phyloP scores from a whole-genome alignment of 2,888 invertebrate genomes.

The Cataglyphis rosenhaueri region DNA sequence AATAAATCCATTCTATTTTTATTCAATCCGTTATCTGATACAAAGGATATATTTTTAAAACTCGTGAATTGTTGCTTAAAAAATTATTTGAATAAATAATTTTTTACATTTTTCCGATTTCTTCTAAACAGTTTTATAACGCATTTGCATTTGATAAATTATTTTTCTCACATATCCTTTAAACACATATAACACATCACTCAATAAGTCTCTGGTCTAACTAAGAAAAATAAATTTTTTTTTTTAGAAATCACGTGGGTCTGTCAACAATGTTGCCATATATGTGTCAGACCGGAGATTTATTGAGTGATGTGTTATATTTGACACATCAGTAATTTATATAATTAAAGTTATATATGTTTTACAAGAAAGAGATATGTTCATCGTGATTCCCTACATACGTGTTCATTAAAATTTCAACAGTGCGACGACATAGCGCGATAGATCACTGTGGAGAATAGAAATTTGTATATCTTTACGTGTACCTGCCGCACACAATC shows the following conservation, averaged over 20 bases:
- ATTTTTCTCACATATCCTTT: neutral
- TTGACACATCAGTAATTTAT: neutral
- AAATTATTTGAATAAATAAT: neutral
- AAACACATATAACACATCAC: neutral
- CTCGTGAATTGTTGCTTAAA: neutral
- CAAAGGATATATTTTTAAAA: neutral
- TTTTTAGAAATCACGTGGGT: too few relatives aligned
- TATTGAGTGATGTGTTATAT: neutral
- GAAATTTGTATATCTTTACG: slow-evolving; percentile 69
- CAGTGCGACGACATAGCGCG: slow-evolving; percentile 26
- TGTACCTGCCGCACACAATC: slow-evolving; percentile 65
- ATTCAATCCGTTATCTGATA: neutral
- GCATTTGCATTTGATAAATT: neutral
- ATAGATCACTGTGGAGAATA: slow-evolving; percentile 42
- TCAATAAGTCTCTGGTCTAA: too few relatives aligned
- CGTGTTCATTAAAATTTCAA: slow-evolving; percentile 59
- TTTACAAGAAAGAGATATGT: neutral
- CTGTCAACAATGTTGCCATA: too few relatives aligned
- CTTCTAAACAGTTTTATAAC: neutral
- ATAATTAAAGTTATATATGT: slow-evolving; percentile 6
- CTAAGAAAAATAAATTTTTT: too few relatives aligned
- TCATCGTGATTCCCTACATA: slow-evolving; percentile 19
- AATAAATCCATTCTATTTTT: neutral
- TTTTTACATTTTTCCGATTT: neutral
- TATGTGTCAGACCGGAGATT: too few relatives aligned